phyloP scores from a whole-genome alignment of 2,888 invertebrate species.

The Tuta absoluta region DNA sequence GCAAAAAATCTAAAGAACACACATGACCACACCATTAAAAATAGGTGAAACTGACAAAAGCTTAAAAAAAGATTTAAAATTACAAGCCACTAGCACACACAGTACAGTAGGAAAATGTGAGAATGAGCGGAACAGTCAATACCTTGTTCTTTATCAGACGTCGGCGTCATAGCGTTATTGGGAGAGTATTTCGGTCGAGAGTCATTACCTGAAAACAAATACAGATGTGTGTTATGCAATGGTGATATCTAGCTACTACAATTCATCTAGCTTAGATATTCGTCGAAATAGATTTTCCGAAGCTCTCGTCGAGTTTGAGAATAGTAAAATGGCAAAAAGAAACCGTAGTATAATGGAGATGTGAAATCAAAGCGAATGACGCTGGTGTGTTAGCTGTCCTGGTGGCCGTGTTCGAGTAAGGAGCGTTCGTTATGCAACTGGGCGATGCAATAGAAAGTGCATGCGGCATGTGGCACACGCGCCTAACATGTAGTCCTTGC shows the following conservation, averaged over 20 bases:
- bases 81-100: background rate
- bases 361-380: no score
- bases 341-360: no score
- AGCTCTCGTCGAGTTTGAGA: background rate
- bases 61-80: no score
- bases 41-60: no score
- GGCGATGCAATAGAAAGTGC: slow-evolving; percentile 6
- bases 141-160: slow-evolving; percentile 1
- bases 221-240: background rate
- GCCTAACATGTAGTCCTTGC: background rate
- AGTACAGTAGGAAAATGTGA: background rate
- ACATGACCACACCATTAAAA: background rate
- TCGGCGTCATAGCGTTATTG: slow-evolving; percentile 1
- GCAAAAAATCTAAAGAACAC: background rate
- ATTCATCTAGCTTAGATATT: background rate
- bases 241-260: background rate
- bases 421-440: background rate
- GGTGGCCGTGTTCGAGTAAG: background rate
- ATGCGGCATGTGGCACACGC: background rate
- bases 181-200: background rate
- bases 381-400: background rate
- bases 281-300: no score
- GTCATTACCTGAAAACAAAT: slow-evolving; percentile 5
- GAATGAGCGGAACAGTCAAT: background rate
- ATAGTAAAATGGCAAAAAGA: background rate